Evolutionary conservation across 2,113 vertebrate genomes (phyloP).

Genomic region (Verasper variegatus): DNA sequence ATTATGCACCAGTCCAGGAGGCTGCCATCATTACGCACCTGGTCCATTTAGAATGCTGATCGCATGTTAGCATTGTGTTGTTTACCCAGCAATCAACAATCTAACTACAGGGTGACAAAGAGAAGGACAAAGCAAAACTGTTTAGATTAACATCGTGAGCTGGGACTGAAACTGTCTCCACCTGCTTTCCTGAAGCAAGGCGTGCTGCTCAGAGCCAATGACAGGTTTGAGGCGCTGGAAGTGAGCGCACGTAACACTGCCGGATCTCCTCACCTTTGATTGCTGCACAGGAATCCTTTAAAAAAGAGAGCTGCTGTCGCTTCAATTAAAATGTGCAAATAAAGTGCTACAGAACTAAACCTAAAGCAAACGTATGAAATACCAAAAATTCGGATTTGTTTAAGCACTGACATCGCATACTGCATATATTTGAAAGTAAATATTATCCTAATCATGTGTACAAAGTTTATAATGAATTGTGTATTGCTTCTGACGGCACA

Average conservation of each 20-base stretch:
- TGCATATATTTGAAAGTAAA: slow-evolving; percentile 65
- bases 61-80: slow-evolving; percentile 9
- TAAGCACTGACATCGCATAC: slow-evolving; percentile 27
- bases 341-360: slow-evolving; percentile 36
- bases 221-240: not conserved
- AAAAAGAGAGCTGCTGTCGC: slow-evolving; percentile 21
- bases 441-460: slow-evolving; percentile 61
- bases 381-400: slow-evolving; percentile 40
- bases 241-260: not conserved
- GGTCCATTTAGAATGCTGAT: slow-evolving; percentile 32
- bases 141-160: slow-evolving; percentile 8
- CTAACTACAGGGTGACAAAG: slow-evolving; percentile 11
- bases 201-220: slow-evolving; percentile 7
- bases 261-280: slow-evolving; percentile 39
- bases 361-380: slow-evolving; percentile 45
- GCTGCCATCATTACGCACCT: slow-evolving; percentile 41
- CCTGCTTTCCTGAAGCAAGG: slow-evolving; percentile 7
- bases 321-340: slow-evolving; percentile 52
- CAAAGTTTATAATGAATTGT: slow-evolving; percentile 66
- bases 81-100: slow-evolving; percentile 38
- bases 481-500: slow-evolving; percentile 38
- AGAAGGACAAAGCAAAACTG: slow-evolving; percentile 13
- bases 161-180: not conserved
- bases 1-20: slow-evolving; percentile 46
- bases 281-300: slow-evolving; percentile 21